A percentile compares a stretch with the other conserved stretches of the same genome.
phyloP scores from a whole-genome alignment of 2,888 invertebrate species.

The Diarsia dahlii region DNA sequence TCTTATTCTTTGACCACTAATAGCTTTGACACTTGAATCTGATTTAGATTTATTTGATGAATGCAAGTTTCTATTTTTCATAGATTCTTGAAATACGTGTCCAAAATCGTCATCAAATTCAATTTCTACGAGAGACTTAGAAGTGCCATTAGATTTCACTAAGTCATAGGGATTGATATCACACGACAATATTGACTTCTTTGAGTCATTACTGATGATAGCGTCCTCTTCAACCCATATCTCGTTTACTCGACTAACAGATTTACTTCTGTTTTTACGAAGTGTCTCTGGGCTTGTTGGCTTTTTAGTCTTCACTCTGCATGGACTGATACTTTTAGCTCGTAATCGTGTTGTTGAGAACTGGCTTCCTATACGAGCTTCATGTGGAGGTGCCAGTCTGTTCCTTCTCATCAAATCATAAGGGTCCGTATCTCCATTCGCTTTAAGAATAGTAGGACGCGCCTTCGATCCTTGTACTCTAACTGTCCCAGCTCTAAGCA shows the following conservation, averaged over 20 bases:
- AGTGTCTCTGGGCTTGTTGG: slow-evolving; percentile 83
- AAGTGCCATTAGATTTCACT: slow-evolving; percentile 90
- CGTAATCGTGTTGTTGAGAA: slow-evolving; percentile 87
- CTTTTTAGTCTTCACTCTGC: slow-evolving; percentile 89
- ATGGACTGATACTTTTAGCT: slow-evolving; percentile 91
- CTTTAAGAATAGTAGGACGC: slow-evolving; percentile 92
- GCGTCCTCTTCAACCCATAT: slow-evolving; percentile 85
- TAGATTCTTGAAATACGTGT: slow-evolving; percentile 83
- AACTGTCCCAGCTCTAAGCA: slow-evolving; percentile 92
- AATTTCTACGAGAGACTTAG: slow-evolving; percentile 87
- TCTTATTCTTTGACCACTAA: slow-evolving; percentile 93
- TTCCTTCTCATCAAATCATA: slow-evolving; percentile 96
- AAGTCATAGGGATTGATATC: slow-evolving; percentile 96
- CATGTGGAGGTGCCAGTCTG: slow-evolving; percentile 92
- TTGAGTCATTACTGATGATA: slow-evolving; percentile 76
- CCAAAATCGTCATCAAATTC: slow-evolving; percentile 90
- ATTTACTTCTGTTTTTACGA: slow-evolving; percentile 86
- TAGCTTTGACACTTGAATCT: slow-evolving; percentile 91
- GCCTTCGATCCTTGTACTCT: slow-evolving; percentile 91
- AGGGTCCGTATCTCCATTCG: slow-evolving; percentile 92
- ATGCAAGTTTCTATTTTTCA: slow-evolving; percentile 79
- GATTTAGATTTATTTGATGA: slow-evolving; percentile 79
- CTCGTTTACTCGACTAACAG: slow-evolving; percentile 87
- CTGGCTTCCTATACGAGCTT: slow-evolving; percentile 89
- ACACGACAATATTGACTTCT: slow-evolving; percentile 95